Evolutionary conservation across 2,797 vertebrate genomes (phyloP), one percentile per base, ranked within the genome.

Genomic region (Gouania willdenowi): DNA sequence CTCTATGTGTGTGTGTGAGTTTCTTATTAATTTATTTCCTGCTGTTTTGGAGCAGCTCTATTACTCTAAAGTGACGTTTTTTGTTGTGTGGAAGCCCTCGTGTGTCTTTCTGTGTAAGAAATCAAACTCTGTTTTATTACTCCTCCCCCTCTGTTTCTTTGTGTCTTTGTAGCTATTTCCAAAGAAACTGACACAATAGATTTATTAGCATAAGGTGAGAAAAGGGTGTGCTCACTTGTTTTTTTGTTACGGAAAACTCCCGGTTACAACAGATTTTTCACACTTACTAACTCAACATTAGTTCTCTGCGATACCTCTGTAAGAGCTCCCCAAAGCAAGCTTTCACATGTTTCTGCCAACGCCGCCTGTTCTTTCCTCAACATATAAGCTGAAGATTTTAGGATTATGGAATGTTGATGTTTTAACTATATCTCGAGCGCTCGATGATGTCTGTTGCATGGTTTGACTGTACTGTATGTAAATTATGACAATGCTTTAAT

Each of bases 391-490:
- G 48, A 51, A 63, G 26, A 62, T 68, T 70, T 71, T 57, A 70
- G 59, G 35, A 63, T 20, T 26, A 61, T 50, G 44, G 14, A 46
- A 18, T 41, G 60, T 67, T 46, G 20, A 34, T 65, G 57, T 65
- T 31, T 26, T 48, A 30, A n/a, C 48, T 49, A 64, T 43, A 71
- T 58, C 61, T 57, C 32, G 75, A 75, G 55, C 77, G 62, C 38
- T 64, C 46, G 45, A 61, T 63, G 49, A 61, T 43, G 53, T 83
- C 41, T 70, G 49, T 66, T 77, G 80, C 81, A 79, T 85, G 80
- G 71, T 75, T 78, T 75, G 69, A 71, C 48, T 74, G 55, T 77
- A 47, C 26, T 21, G 42, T 77, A 53, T 74, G 52, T 58, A 37
- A 65, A 46, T 69, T 55, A 62, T 57, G 41, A 51, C 56, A 14